Evolutionary conservation across 2,797 vertebrate genomes (phyloP).

Genomic region (Bradypodion ventrale): DNA sequence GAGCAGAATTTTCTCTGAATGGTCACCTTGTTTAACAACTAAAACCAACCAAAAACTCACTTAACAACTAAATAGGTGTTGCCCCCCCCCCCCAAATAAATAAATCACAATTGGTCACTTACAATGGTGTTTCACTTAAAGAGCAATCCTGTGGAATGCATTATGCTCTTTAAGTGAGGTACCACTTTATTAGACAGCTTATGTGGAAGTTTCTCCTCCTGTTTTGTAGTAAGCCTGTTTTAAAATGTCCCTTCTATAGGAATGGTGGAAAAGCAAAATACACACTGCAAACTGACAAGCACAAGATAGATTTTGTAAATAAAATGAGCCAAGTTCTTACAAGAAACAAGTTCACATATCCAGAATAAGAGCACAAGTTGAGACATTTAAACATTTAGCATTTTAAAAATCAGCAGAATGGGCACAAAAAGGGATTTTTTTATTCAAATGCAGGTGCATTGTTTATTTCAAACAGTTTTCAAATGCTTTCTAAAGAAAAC

Average conservation of each 20-base stretch:
- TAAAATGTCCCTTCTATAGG: neutral
- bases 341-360: neutral
- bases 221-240: too few relatives aligned
- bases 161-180: too few relatives aligned
- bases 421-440: neutral
- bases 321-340: neutral
- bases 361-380: neutral
- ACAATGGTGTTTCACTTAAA: too few relatives aligned
- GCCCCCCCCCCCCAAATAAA: too few relatives aligned
- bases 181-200: too few relatives aligned
- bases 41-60: too few relatives aligned
- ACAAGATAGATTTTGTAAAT: neutral
- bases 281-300: neutral
- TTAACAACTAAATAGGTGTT: too few relatives aligned
- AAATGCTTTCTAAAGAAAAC: conserved; percentile 41
- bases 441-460: accelerated
- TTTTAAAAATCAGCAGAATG: neutral
- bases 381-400: neutral
- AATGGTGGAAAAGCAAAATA: neutral
- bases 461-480: conserved; percentile 13
- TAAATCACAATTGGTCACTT: too few relatives aligned
- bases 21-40: too few relatives aligned
- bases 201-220: too few relatives aligned
- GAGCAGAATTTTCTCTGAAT: too few relatives aligned
- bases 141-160: too few relatives aligned